Percentiles rank a stretch among this genome's conserved stretches.
These are phyloP conservation scores for Protula sp. DNA, from an alignment of 2,888 invertebrate genomes.

Conservation along the genomic window DNA sequence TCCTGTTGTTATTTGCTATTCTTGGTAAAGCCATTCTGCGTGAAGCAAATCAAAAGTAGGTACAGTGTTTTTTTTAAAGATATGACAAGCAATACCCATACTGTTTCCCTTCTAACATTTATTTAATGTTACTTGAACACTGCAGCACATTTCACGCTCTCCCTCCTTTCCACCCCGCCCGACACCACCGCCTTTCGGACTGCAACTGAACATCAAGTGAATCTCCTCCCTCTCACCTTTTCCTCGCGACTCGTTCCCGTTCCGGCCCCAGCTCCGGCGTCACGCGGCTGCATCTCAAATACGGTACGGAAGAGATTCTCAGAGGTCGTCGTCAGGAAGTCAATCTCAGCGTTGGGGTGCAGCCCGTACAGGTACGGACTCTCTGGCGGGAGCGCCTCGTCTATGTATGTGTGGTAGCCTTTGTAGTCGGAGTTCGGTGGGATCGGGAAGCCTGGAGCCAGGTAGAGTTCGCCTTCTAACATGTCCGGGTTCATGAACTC, in stretches of 20 bases:
- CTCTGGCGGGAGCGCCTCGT: constrained; percentile 85
- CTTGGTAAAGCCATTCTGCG: too few relatives aligned
- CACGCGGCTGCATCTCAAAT: constrained; percentile 93
- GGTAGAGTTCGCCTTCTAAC: constrained; percentile 82
- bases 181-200: too few relatives aligned
- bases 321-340: constrained; percentile 85
- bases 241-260: constrained; percentile 86
- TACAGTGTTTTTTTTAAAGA: too few relatives aligned
- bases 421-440: constrained; percentile 88
- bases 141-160: too few relatives aligned
- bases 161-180: too few relatives aligned
- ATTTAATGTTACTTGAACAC: too few relatives aligned
- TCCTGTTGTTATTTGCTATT: too few relatives aligned
- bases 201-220: too few relatives aligned
- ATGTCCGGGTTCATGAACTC: constrained; percentile 88
- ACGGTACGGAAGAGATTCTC: constrained; percentile 88
- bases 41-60: too few relatives aligned
- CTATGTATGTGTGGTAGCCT: constrained; percentile 91
- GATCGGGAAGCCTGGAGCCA: constrained; percentile 86
- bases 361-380: constrained; percentile 89
- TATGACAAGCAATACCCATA: too few relatives aligned
- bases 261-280: constrained; percentile 78
- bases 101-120: too few relatives aligned
- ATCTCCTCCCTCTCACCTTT: constrained; percentile 52
- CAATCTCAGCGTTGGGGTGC: constrained; percentile 94